Evolutionary conservation across 1,140 invertebrate species (phyloP), one percentile per base, ranked within the genome.

Genomic region (Drosophila athabasca): DNA sequence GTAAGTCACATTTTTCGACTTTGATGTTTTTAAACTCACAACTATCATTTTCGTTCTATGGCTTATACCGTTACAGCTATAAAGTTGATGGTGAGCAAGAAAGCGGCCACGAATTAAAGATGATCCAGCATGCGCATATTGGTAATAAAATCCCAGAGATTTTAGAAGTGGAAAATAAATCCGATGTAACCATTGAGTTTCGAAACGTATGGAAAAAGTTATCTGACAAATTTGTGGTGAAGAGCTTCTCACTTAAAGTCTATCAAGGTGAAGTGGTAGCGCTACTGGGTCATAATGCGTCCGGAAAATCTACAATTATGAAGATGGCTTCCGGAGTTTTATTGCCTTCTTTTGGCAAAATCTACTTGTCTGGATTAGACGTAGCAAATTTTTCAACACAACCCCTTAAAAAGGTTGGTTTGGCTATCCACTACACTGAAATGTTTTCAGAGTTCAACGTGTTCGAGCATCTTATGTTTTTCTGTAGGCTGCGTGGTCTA

Each of bases 251-350:
- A 2, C 26, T 85, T 0, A 55, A 43, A 6, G 69, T 85, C 2
- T 61, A 68, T 17, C 4, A 53, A 3, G 71, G 76, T 9, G 82
- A 85, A 13, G 17, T 80, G 4, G 31, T 87, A 0, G 82, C 62
- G 0, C 41, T 85, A 0, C 46, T 87, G 4, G 82, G 82, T 0
- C 62, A 68, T 9, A 85, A 85, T 49, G 35, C 69, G 0, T 67
- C 77, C 0, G 82, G 82, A 1, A 85, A 85, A 22, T 53, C 55
- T 1, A 64, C 82, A 0, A 26, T 85, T 0, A 24, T 85, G 2
- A 55, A 62, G 11, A 77, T 85, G 73, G 2, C 59, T 0, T 55
- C 51, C 15, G 82, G 82, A 1, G 0, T 15, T 0, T 15, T 6
- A 8, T 0, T 5, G 8, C 62, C 82, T 0, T 50, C 49, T 2